A percentile compares a stretch with the other conserved stretches of the same genome.
phyloP scores from a whole-genome alignment of 2,888 invertebrate genomes.

The Mallateleia sp. region DNA sequence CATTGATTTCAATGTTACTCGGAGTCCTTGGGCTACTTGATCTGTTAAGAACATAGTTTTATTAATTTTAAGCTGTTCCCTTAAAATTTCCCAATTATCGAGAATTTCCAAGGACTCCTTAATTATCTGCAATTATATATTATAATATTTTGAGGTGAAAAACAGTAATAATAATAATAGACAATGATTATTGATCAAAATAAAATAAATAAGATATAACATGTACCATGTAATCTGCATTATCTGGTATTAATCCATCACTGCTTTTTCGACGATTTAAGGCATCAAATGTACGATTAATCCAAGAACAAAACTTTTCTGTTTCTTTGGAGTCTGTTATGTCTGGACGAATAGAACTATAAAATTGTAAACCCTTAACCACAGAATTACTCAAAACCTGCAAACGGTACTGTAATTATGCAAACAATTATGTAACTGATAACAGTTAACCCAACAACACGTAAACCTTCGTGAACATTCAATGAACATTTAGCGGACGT shows the following conservation, averaged over 20 bases:
- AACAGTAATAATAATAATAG: no score
- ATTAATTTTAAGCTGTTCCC: slow-evolving; percentile 1
- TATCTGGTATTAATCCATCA: slow-evolving; percentile 7
- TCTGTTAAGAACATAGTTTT: slow-evolving; percentile 4
- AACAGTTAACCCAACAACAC: no score
- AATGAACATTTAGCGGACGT: no score
- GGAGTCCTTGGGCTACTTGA: not conserved
- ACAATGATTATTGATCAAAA: not conserved
- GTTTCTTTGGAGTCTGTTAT: no score
- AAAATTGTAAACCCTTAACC: no score
- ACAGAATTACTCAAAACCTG: no score
- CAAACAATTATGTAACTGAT: no score
- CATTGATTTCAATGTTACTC: slow-evolving; percentile 18
- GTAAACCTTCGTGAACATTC: no score
- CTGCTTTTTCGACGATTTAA: slow-evolving; percentile 5
- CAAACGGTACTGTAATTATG: no score
- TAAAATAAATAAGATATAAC: slow-evolving; percentile 6
- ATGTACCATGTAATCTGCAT: not conserved
- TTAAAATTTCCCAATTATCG: slow-evolving; percentile 12
- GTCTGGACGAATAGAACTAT: no score
- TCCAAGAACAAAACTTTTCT: no score
- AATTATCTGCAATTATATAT: slow-evolving; percentile 28
- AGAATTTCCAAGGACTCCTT: slow-evolving; percentile 12
- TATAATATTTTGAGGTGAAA: slow-evolving; percentile 2
- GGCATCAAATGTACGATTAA: no score